Evolutionary conservation across 2,888 invertebrate species (phyloP), one percentile per base, ranked within the genome.

Genomic region (Troides oblongomaculatus): DNA sequence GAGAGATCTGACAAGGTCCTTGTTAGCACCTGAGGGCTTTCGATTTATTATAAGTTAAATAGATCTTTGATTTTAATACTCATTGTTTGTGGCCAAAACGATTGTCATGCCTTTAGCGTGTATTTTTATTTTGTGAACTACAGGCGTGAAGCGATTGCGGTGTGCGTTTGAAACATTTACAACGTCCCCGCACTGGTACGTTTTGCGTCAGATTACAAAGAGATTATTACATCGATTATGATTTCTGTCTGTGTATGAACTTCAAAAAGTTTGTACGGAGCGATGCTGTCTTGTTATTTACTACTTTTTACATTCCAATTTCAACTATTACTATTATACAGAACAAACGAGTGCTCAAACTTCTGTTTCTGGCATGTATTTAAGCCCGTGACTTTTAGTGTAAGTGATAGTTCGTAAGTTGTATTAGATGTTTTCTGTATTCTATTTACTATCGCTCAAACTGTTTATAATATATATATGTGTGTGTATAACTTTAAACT

Each of bases 351-450:
- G 77, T 80, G 82, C 82, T 83, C 82, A 83, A 83, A 81, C 65
- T 71, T 74, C 74, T 79, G 74, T 58, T n/a, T 58, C 23, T 25
- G 57, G 46, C 74, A 72, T 76, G 70, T 64, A 76, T 76, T 72
- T 72, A 74, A 75, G 76, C 77, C 77, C 80, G 79, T 80, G 79
- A 81, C 82, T 79, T 75, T 73, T 71, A 76, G 73, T 68, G 62
- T 69, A 74, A 76, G 73, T 68, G 50, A 50, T 72, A 81, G 79
- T 69, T 56, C 64, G 66, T 81, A 80, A 81, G 79, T 74, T 59
- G 25, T 66, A 70, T 63, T 58, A 62, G 36, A 36, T 59, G 56
- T 64, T 46, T n/a, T 53, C 53, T 30, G 56, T 58, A 58, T 58
- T 50, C 65, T 36, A 56, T 57, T 57, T 61, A 61, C 30, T 61